Evolutionary conservation across 64 coral and sea anemone species (phyloP).

Genomic region (Stichodactyla helianthus): DNA sequence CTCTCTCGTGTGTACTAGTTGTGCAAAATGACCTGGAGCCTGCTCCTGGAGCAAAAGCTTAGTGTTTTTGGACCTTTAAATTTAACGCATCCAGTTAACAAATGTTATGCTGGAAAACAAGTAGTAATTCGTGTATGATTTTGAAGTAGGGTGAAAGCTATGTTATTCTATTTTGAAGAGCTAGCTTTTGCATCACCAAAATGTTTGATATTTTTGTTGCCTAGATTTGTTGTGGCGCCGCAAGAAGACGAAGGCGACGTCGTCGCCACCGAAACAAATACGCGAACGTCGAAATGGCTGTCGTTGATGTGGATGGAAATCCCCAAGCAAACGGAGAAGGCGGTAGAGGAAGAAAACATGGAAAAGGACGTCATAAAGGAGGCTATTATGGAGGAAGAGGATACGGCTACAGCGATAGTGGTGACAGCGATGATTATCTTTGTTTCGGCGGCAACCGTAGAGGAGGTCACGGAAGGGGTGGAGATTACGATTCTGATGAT

Average conservation of each 20-base stretch:
- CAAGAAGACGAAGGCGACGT: constrained; percentile 23
- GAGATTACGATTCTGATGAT: neutral
- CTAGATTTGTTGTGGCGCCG: constrained; percentile 43
- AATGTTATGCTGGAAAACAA: too few relatives aligned
- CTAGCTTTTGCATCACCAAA: neutral
- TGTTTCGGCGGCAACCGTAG: neutral
- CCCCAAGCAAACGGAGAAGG: neutral
- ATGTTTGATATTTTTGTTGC: neutral
- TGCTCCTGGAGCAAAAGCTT: too few relatives aligned
- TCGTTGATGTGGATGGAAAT: constrained; percentile 12
- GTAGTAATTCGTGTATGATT: too few relatives aligned
- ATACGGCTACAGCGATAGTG: neutral
- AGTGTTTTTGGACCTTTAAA: too few relatives aligned
- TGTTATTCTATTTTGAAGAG: too few relatives aligned
- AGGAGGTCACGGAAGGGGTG: neutral
- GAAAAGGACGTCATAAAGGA: neutral
- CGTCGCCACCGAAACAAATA: constrained; percentile 5
- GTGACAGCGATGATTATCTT: constrained; percentile 15
- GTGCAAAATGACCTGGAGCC: too few relatives aligned
- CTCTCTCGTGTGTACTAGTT: too few relatives aligned
- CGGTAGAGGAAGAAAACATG: neutral
- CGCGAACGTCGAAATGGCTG: neutral
- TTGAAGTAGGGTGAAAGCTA: too few relatives aligned
- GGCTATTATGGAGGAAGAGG: neutral
- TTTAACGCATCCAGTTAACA: too few relatives aligned